Evolutionary conservation across 92 coral and sea anemone genomes (phyloP), one percentile per base, ranked within the genome.

Genomic region (Virgularia gustaviana): DNA sequence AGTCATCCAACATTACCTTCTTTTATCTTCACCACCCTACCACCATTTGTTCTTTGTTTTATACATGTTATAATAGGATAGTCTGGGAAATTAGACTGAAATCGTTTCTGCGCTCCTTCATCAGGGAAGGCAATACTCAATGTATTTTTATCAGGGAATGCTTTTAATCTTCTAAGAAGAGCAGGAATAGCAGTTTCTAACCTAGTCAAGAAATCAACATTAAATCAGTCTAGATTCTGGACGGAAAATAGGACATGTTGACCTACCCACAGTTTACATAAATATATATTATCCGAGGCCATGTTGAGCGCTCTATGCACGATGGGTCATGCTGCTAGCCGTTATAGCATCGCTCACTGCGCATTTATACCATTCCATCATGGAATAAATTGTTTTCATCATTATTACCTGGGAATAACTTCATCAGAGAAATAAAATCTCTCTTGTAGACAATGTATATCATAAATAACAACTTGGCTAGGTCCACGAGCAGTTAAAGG

Each of bases 401-500:
- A 55, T 51, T 9, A 41, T 44, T 86, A 85, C 98, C 98, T 89
- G 67, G 98, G 98, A 29, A 92, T 92, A 31, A 92, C 96, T 67
- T 85, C 81, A 81, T 92, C 98, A 18, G 90, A 88, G 82, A 92
- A 92, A 56, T 92, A 92, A 71, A 92, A 92, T 54, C 96, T 72
- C 67, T 92, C 98, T 71, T 92, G 98, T 16, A 92, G 72, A 49
- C 92, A 90, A 63, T 92, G 98, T 33, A 92, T 92, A 73, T 92
- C 98, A 79, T 86, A 92, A 39, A 92, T 89, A 75, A 92, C 89
- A n/a, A 92, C 86, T 79, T 92, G 98, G 16, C 92, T 79, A 36
- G 98, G 98, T 9, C 98, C 98, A 68, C 97, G 75, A 27, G 98
- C 98, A 38, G 98, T 92, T 38, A 90, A 72, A 47, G 98, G 98